Percentiles rank a stretch among this genome's conserved stretches.
phyloP scores from a whole-genome alignment of 2,797 vertebrate genomes.

The Pangasius mekongensis region DNA sequence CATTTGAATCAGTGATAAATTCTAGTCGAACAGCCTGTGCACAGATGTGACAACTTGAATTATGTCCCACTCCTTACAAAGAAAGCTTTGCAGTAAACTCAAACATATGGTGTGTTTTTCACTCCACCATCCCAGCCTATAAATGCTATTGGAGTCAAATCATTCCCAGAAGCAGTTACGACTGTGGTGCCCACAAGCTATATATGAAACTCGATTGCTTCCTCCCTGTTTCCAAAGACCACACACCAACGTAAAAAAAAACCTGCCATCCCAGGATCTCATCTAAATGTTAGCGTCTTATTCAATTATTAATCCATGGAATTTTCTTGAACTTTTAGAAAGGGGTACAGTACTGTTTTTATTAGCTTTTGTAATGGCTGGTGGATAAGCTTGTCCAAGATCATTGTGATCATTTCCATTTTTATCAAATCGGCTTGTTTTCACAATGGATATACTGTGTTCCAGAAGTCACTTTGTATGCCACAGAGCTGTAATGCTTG shows the following conservation, averaged over 20 bases:
- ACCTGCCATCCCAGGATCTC: slow-evolving; percentile 79
- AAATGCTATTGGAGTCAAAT: slow-evolving; percentile 84
- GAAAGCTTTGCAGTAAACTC: slow-evolving; percentile 88
- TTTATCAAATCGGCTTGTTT: slow-evolving; percentile 64
- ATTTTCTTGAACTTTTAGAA: slow-evolving; percentile 73
- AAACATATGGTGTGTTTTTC: slow-evolving; percentile 85
- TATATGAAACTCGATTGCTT: slow-evolving; percentile 84
- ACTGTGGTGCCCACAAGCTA: slow-evolving; percentile 77
- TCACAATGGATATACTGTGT: background rate
- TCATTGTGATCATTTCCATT: slow-evolving; percentile 60
- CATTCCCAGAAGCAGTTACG: slow-evolving; percentile 81
- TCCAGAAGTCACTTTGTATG: slow-evolving; percentile 36
- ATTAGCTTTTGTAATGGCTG: slow-evolving; percentile 63
- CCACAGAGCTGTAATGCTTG: slow-evolving; percentile 28
- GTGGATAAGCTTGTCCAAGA: slow-evolving; percentile 51
- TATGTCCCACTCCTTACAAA: slow-evolving; percentile 84
- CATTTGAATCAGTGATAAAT: slow-evolving; percentile 91
- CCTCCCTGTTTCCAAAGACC: slow-evolving; percentile 79
- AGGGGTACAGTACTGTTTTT: slow-evolving; percentile 59
- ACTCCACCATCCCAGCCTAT: slow-evolving; percentile 80
- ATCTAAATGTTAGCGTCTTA: slow-evolving; percentile 82
- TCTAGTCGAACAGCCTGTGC: slow-evolving; percentile 84
- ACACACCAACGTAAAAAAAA: slow-evolving; percentile 54
- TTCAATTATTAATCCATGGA: slow-evolving; percentile 87
- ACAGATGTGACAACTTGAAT: slow-evolving; percentile 95